These are phyloP conservation scores for Cepaea nemoralis DNA, from an alignment of 1,140 invertebrate genomes.

Conservation along the genomic window DNA sequence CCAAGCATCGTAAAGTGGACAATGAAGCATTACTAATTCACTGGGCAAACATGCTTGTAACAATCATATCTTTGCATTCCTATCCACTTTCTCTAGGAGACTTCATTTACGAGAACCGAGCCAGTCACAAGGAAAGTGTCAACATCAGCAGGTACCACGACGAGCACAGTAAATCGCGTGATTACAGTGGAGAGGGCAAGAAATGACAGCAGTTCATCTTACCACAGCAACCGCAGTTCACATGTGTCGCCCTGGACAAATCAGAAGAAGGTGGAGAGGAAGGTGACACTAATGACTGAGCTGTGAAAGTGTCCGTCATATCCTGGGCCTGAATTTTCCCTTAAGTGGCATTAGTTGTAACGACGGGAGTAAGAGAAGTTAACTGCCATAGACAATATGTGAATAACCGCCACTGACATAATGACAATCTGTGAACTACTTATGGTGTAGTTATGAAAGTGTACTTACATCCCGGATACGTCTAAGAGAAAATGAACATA, in stretches of 20 bases:
- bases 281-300: constrained; percentile 37
- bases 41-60: background rate
- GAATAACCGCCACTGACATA: no score
- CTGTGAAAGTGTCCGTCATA: no score
- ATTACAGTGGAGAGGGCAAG: constrained; percentile 34
- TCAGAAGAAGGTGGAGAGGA: constrained; percentile 35
- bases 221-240: background rate
- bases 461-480: no score
- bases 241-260: constrained; percentile 29
- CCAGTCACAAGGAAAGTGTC: constrained; percentile 31
- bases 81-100: constrained; percentile 25
- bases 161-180: constrained; percentile 24
- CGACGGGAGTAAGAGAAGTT: no score
- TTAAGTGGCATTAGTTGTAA: no score
- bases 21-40: background rate
- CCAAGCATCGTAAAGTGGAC: background rate
- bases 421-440: no score
- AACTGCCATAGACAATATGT: no score
- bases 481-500: no score
- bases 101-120: constrained; percentile 38
- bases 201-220: constrained; percentile 2
- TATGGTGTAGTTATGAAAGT: no score
- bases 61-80: background rate
- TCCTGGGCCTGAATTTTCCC: no score
- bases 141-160: constrained; percentile 4